These are phyloP conservation scores for Osmerus mordax DNA, from an alignment of 2,113 vertebrate species.

Conservation along the genomic window DNA sequence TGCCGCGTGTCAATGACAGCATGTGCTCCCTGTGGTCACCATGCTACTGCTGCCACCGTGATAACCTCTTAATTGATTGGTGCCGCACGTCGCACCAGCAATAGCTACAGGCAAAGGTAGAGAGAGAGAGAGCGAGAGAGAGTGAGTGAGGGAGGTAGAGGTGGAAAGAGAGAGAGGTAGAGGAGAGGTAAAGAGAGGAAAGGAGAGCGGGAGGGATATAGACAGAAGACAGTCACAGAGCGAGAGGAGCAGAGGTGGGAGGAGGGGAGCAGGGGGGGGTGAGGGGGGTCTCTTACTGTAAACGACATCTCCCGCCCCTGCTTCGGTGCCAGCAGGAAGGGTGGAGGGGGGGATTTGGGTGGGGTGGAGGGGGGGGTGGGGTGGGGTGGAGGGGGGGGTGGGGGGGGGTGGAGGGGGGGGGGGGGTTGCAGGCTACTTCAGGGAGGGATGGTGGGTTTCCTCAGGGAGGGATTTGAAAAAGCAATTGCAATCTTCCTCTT, in stretches of 20 bases:
- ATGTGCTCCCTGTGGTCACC: background rate
- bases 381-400: background rate
- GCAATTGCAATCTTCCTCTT: constrained; percentile 1
- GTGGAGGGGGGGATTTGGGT: background rate
- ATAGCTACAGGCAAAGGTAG: too few species aligned
- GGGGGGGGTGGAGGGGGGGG: too few species aligned
- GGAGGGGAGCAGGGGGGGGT: too few species aligned
- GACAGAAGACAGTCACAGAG: too few species aligned
- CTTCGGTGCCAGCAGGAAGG: too few species aligned
- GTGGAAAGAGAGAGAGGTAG: constrained; percentile 11
- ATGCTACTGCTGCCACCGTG: background rate
- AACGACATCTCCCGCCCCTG: too few species aligned
- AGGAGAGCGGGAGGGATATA: background rate
- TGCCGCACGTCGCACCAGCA: background rate
- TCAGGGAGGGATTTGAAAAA: constrained; percentile 6
- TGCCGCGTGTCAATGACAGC: background rate
- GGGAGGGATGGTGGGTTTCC: too few species aligned
- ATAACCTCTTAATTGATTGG: background rate
- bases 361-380: background rate
- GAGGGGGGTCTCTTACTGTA: too few species aligned
- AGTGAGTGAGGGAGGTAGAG: background rate
- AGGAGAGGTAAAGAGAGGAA: background rate
- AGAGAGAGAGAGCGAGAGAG: background rate
- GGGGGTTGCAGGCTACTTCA: background rate
- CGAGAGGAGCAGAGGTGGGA: too few species aligned